Conservation (phyloP, 2,797 vertebrate species). For the Premnoplex brunnescens region DNA sequence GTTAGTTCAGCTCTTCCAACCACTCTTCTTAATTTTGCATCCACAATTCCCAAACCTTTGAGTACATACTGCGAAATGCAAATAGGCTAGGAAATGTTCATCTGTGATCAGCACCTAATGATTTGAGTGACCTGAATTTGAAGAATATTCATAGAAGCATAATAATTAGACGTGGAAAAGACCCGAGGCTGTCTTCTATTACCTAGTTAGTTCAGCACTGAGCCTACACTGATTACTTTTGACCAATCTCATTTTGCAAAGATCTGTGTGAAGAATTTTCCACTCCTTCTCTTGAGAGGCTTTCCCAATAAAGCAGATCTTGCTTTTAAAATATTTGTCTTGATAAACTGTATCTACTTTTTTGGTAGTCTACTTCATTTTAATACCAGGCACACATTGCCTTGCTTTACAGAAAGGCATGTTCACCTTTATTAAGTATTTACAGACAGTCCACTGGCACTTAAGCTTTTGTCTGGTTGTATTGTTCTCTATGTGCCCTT, state of each 20-base stretch:
- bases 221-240: neutral
- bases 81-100: neutral
- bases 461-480: neutral
- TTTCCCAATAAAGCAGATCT: neutral
- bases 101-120: constrained; percentile 17
- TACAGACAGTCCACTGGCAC: neutral
- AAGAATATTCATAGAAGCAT: constrained; percentile 22
- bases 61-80: neutral
- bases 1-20: neutral
- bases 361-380: neutral
- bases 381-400: neutral
- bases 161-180: neutral
- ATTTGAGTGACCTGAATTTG: neutral
- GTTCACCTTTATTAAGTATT: neutral
- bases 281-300: neutral
- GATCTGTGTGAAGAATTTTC: neutral
- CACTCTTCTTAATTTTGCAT: neutral
- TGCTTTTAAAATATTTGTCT: neutral
- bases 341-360: neutral
- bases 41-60: neutral
- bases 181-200: neutral
- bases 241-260: neutral
- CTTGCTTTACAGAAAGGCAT: neutral
- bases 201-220: neutral
- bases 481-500: neutral